Conservation (phyloP, 2,797 vertebrate genomes). For the Melopsittacus undulatus region DNA sequence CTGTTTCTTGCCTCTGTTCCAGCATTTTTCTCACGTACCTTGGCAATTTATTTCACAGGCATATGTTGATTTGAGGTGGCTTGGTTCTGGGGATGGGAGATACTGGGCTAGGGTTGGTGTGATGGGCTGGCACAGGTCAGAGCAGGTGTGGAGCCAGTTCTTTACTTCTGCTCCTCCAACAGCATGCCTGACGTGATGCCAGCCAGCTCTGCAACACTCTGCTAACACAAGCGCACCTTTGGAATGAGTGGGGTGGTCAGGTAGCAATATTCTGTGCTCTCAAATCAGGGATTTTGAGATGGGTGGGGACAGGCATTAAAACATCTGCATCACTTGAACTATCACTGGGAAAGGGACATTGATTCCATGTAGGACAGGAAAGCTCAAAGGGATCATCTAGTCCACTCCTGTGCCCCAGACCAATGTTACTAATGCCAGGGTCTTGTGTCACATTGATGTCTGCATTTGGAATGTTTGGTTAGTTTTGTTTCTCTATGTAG, state of each 20-base stretch:
- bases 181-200: accelerated
- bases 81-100: not conserved
- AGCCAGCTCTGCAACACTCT: not conserved
- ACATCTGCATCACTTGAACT: not conserved
- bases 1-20: not conserved
- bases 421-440: not conserved
- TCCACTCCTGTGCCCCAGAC: not conserved
- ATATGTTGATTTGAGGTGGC: not conserved
- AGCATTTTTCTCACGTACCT: not conserved
- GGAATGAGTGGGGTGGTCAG: accelerated
- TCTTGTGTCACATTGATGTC: not conserved
- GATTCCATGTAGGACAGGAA: not conserved
- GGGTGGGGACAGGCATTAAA: not conserved
- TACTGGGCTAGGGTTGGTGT: not conserved
- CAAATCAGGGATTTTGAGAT: not conserved
- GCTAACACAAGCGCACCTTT: accelerated
- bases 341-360: not conserved
- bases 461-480: not conserved
- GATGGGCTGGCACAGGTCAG: not conserved
- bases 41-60: not conserved
- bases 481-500: not conserved
- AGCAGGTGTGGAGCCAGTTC: not conserved
- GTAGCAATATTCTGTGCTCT: not conserved
- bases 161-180: accelerated
- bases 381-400: not conserved